phyloP scores from a whole-genome alignment of 2,113 vertebrate species.

The Psittacus erithacus region DNA sequence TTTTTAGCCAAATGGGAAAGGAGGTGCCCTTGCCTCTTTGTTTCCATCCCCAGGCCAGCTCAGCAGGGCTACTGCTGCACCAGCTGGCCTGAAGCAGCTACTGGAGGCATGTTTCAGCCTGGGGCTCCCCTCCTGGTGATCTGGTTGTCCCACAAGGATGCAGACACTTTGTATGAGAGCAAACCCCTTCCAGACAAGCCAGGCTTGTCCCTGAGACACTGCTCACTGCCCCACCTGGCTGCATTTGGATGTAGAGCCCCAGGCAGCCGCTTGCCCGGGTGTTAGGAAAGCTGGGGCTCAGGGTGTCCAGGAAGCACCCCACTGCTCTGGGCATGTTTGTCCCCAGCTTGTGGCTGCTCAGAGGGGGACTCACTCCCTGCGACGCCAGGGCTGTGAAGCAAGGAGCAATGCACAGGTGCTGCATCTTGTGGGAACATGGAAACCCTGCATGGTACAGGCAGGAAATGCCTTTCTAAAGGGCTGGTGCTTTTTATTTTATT shows the following conservation, averaged over 20 bases:
- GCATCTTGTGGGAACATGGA: fast-evolving
- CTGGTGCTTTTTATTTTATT: background rate
- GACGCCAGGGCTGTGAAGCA: fast-evolving
- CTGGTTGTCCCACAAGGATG: background rate
- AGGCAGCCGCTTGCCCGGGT: background rate
- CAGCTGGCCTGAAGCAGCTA: background rate
- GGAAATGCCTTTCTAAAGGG: background rate
- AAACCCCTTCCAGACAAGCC: background rate
- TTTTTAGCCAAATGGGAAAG: conserved; percentile 47
- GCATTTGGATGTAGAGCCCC: background rate
- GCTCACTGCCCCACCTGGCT: background rate
- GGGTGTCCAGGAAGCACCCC: background rate
- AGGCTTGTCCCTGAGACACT: background rate
- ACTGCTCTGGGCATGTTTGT: background rate
- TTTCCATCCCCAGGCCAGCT: background rate
- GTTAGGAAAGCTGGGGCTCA: background rate
- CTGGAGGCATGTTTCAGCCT: background rate
- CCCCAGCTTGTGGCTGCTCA: background rate
- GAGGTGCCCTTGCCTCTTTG: conserved; percentile 26
- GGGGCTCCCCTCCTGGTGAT: background rate
- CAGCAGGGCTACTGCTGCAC: background rate
- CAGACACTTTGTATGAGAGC: background rate
- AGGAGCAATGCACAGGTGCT: background rate
- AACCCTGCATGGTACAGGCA: background rate
- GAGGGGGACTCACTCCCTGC: background rate